Evolutionary conservation across 2,888 invertebrate species (phyloP).

Genomic region (Marasmarcha lunaedactyla): DNA sequence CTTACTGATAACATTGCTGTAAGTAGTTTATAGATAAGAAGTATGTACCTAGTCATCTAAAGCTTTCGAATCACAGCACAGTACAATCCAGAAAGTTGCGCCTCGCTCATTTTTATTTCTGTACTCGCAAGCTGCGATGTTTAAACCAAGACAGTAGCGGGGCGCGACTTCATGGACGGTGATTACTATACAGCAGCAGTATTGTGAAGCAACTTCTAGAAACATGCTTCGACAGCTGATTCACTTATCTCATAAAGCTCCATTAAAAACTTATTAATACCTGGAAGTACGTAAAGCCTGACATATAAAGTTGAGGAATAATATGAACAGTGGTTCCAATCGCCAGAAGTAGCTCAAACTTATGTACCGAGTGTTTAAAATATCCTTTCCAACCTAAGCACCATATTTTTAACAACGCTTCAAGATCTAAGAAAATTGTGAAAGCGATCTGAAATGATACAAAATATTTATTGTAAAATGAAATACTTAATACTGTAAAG

Average conservation of each 20-base stretch:
- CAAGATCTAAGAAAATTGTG: conserved; percentile 93
- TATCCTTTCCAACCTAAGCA: conserved; percentile 96
- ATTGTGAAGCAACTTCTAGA: no score
- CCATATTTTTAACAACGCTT: conserved; percentile 97
- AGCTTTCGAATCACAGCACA: no score
- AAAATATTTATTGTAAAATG: neutral
- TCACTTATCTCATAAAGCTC: no score
- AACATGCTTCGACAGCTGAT: no score
- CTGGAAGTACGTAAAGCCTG: conserved; percentile 97
- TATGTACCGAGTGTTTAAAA: conserved; percentile 95
- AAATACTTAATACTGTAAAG: neutral
- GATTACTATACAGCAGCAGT: no score
- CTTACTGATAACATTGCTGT: neutral
- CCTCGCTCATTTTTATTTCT: no score
- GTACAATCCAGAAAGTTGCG: no score
- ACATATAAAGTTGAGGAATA: conserved; percentile 91
- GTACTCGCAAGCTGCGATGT: no score
- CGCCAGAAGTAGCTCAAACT: conserved; percentile 94
- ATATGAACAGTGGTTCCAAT: conserved; percentile 95
- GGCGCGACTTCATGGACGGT: no score
- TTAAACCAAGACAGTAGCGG: no score
- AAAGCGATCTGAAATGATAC: conserved; percentile 80
- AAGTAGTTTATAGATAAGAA: neutral
- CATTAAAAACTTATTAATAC: conserved; percentile 40
- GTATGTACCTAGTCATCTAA: no score